Evolutionary conservation across 2,888 invertebrate genomes (phyloP).

Genomic region (Mystacides longicornis): DNA sequence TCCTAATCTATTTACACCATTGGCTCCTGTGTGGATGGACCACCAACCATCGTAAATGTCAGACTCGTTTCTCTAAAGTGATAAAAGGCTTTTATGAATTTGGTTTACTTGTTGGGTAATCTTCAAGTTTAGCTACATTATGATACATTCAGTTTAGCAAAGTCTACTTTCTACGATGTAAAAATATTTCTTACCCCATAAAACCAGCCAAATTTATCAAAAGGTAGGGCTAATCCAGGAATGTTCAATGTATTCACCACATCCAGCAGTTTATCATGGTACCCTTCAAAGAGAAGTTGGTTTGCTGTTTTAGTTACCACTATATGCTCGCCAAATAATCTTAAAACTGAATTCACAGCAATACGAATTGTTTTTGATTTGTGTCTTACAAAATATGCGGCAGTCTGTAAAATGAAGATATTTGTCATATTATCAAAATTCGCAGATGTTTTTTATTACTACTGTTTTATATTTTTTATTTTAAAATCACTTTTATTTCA

Average conservation of each 20-base stretch:
- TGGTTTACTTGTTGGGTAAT: too few species aligned
- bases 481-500: too few species aligned
- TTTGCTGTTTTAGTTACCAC: constrained; percentile 56
- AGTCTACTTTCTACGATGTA: background rate
- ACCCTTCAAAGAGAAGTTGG: constrained; percentile 75
- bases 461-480: too few species aligned
- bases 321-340: constrained; percentile 44
- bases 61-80: constrained; percentile 62
- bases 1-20: constrained; percentile 60
- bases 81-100: too few species aligned
- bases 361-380: constrained; percentile 37
- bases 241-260: constrained; percentile 48
- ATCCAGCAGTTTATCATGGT: constrained; percentile 62
- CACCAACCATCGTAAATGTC: constrained; percentile 67
- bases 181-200: constrained; percentile 62
- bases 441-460: too few species aligned
- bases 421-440: too few species aligned
- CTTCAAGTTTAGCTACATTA: too few species aligned
- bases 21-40: constrained; percentile 66
- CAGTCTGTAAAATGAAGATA: constrained; percentile 55
- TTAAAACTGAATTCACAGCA: constrained; percentile 50
- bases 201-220: constrained; percentile 80
- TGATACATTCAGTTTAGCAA: too few species aligned
- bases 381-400: constrained; percentile 52
- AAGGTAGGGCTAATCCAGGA: constrained; percentile 51